These are phyloP conservation scores for Passer domesticus DNA, from an alignment of 2,113 vertebrate species.

Conservation along the genomic window DNA sequence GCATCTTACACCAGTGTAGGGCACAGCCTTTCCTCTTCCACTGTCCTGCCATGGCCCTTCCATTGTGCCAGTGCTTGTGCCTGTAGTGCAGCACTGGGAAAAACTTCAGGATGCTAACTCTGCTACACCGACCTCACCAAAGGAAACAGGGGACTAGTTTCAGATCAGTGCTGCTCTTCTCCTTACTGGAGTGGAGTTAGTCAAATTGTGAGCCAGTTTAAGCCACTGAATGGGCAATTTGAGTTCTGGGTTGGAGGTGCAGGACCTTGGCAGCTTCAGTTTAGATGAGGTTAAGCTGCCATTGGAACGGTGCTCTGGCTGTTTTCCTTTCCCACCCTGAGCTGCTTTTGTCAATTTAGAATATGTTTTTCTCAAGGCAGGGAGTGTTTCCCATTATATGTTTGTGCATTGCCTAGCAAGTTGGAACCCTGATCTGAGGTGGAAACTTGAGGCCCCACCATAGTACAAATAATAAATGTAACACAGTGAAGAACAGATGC, in stretches of 20 bases:
- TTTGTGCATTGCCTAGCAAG: conserved; percentile 54
- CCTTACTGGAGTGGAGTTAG: background rate
- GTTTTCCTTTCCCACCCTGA: conserved; percentile 28
- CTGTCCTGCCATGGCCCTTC: background rate
- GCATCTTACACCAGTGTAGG: background rate
- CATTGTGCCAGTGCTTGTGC: background rate
- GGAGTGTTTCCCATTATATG: conserved; percentile 64
- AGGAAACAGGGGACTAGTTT: background rate
- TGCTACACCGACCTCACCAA: background rate
- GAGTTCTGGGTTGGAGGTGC: background rate
- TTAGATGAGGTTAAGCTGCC: background rate
- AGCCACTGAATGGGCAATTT: background rate
- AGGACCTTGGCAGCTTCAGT: background rate
- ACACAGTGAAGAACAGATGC: conserved; percentile 60
- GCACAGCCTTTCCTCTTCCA: background rate
- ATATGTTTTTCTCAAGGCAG: conserved; percentile 40
- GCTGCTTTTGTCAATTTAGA: conserved; percentile 42
- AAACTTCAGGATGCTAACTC: background rate
- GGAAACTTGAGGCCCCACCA: conserved; percentile 60
- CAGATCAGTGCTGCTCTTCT: background rate
- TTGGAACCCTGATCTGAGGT: conserved; percentile 60
- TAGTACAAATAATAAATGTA: conserved; percentile 64
- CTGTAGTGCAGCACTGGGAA: background rate
- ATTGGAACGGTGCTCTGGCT: background rate
- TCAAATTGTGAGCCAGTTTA: background rate